Base-by-base conservation (phyloP, 2,113 vertebrate genomes). In the Perca flavescens region DNA sequence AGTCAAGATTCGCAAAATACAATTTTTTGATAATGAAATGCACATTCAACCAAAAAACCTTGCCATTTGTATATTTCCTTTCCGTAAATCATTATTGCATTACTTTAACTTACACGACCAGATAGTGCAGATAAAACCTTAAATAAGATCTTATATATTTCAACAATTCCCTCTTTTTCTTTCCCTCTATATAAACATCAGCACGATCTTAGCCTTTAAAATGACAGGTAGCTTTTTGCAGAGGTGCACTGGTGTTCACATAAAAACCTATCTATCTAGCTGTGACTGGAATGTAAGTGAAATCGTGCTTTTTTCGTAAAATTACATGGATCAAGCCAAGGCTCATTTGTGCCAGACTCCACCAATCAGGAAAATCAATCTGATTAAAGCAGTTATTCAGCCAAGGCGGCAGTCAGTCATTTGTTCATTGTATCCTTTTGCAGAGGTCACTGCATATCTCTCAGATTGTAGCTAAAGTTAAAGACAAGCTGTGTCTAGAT, bases 341-440 rank as follows among this genome's bases (percentile, higher is more conserved):
- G 80, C 82, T 90, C 78, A 79, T 90, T 86, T 80, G 60, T 82
- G 76, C 77, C 76, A 63, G 79, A 75, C 77, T 75, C 54, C 69
- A 79, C 67, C 60, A 76, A 84, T 79, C 77, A 79, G 73, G 36
- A 82, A 73, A 91, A 87, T 83, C 2, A 64, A 83, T 80, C 70
- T 72, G 83, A 89, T 89, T 90, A 90, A 86, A 80, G 77, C 50
- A 52, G 61, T 54, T 64, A 83, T 81, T 79, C 82, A 84, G n/a
- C 70, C 78, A 47, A 36, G 47, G 5, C 50, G n/a, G 40, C 50
- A 72, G 78, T 77, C 58, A 74, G 46, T 76, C 67, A 69, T 68
- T 78, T 70, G 72, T 2, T 46, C 54, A 3, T 66, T 21, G 58
- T 52, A 57, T 66, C 68, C 56, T 74, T 7, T 12, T 17, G 3